Base-by-base conservation (phyloP, 2,888 invertebrate genomes). In the Baccha elongata region DNA sequence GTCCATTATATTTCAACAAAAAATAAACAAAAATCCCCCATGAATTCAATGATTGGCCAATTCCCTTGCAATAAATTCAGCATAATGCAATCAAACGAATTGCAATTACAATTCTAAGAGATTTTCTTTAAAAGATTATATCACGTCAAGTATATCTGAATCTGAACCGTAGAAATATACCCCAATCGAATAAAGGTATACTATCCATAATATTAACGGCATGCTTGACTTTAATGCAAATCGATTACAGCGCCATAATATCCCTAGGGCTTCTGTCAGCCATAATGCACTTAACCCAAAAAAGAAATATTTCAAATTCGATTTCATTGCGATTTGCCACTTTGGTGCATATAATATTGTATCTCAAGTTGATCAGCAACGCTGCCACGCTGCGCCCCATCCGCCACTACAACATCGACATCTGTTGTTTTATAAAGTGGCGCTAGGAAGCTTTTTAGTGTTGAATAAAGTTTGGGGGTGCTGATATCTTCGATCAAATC, bases 231-330 rank as follows among this genome's bases (percentile, higher is more conserved):
- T 55, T n/a, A 42, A 46, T 46, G 48, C 23, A 55, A 50, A 29
- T 21, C 72, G 67, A 62, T 50, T 64, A 62, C 58, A 80, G 68
- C 65, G 65, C 67, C 29, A 55, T 68, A 64, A 67, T 81, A 68
- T 73, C 83, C 83, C 23, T 67, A 68, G 83, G 83, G 83, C 72
- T 83, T 73, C 83, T 78, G 83, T 72, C 72, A 44, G 72, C 68
- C 72, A 72, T 62, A 72, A 68, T 83, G 76, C 83, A 83, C 78
- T 78, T 83, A 83, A 83, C 83, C 83, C 50, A 73, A 80, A 79
- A 78, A 40, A 15, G 17, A 15, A 15, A 60, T 53, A 58, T 40
- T 44, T 69, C 69, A 40, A 26, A 50, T 60, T 62, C 60, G 60
- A 76, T 78, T 83, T 83, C 76, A 78, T 78, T 78, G 76, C 53